Evolutionary conservation across 2,797 vertebrate genomes (phyloP), one percentile per base, ranked within the genome.

Genomic region (Taenioides sp.): DNA sequence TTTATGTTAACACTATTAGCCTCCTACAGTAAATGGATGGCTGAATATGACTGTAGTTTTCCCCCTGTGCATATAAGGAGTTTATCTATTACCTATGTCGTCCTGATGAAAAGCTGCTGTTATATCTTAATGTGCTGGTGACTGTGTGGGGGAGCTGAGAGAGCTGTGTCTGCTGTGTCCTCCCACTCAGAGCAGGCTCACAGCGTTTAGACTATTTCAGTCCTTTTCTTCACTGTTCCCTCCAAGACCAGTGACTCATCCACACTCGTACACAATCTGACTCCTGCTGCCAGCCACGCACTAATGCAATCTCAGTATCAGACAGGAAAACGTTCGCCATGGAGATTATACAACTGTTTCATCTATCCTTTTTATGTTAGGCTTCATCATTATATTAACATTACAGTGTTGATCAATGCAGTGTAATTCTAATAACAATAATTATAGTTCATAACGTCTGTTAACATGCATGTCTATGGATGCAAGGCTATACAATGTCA

Each of bases 151-250:
- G 78, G 84, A 80, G 86, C 61, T 63, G 70, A 83, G 77, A 87
- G 80, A 66, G 84, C 80, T 75, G 72, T 81, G 82, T 86, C 82
- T 87, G 74, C 83, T 69, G 57, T 54, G 71, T 90, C 89, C 86
- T 87, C 87, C 89, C 80, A 91, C 89, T 86, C 89, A 50, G 71
- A 54, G 70, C 84, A 87, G 83, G 86, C 71, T 65, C 77, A 82
- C 73, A 86, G 82, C 84, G 78, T 86, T 86, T 77, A 76, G 78
- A 87, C 86, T 90, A 90, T 91, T 91, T 89, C 83, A 78, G 86
- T 78, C 71, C 73, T 83, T 86, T 88, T 88, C 74, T 87, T 86
- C 82, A 76, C 75, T 76, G 69, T 80, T 88, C 72, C 80, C 72
- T 82, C 49, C 65, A 83, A 82, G 77, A 86, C 76, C 31, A 75